A percentile compares a stretch with the other conserved stretches of the same genome.
phyloP scores from a whole-genome alignment of 2,888 invertebrate genomes.

The Drosophila pegasa region DNA sequence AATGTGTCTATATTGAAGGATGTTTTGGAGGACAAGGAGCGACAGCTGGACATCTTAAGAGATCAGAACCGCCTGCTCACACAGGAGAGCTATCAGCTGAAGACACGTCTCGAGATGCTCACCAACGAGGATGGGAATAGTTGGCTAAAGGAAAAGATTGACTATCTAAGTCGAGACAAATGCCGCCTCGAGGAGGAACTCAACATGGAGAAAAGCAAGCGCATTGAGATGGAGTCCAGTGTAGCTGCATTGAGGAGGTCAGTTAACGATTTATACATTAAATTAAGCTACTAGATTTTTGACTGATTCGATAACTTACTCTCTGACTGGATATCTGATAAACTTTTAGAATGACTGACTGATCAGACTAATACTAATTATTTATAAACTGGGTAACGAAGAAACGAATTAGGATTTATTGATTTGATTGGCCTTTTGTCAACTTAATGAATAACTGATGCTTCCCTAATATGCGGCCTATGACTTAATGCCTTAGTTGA shows the following conservation, averaged over 20 bases:
- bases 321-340: background rate
- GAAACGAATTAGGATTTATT: too few species aligned
- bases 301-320: background rate
- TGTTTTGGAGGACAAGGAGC: conserved; percentile 90
- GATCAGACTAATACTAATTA: too few species aligned
- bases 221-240: conserved; percentile 86
- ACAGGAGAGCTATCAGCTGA: conserved; percentile 89
- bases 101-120: conserved; percentile 89
- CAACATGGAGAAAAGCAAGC: conserved; percentile 83
- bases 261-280: conserved; percentile 60
- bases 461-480: too few species aligned
- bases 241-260: conserved; percentile 85
- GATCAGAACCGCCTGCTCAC: conserved; percentile 87
- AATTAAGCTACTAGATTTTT: background rate
- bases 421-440: too few species aligned
- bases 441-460: too few species aligned
- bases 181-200: conserved; percentile 84
- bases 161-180: conserved; percentile 86
- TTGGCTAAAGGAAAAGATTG: conserved; percentile 85
- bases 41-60: conserved; percentile 88
- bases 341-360: background rate
- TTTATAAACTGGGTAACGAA: too few species aligned
- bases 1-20: conserved; percentile 89
- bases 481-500: too few species aligned
- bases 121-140: conserved; percentile 88